phyloP scores from a whole-genome alignment of 1,140 invertebrate genomes.

The Eueides isabella region DNA sequence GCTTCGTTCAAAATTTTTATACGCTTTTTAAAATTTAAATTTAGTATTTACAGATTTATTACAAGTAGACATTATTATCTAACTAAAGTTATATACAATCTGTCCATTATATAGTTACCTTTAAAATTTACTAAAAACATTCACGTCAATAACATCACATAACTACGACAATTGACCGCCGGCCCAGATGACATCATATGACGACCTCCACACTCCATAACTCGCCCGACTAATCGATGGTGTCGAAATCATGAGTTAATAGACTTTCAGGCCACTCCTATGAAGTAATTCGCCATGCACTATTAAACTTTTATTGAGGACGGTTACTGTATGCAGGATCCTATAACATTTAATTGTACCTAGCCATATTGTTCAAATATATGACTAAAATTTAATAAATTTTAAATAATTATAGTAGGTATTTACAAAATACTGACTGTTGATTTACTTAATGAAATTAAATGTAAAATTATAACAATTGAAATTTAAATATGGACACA shows the following conservation, averaged over 20 bases:
- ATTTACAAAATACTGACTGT: no score
- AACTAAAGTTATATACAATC: not conserved
- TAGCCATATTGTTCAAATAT: not conserved
- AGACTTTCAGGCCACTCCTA: constrained; percentile 34
- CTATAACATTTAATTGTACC: not conserved
- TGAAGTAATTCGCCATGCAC: constrained; percentile 38
- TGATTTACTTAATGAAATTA: not conserved
- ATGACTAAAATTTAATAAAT: no score
- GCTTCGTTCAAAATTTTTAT: no score
- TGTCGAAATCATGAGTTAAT: constrained; percentile 48
- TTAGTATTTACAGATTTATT: no score
- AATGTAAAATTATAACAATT: not conserved
- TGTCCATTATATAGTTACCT: not conserved
- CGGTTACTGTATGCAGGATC: not conserved
- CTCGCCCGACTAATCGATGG: constrained; percentile 39
- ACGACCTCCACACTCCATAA: constrained; percentile 43
- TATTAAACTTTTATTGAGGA: constrained; percentile 41
- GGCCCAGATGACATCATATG: constrained; percentile 67
- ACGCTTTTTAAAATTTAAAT: no score
- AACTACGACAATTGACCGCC: constrained; percentile 55
- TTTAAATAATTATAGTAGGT: no score
- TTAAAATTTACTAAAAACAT: constrained; percentile 15
- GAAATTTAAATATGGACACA: no score
- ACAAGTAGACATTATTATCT: no score
- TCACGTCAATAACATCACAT: constrained; percentile 45